Base-by-base conservation (phyloP, 1,140 invertebrate species). In the Drosophila seguyi region DNA sequence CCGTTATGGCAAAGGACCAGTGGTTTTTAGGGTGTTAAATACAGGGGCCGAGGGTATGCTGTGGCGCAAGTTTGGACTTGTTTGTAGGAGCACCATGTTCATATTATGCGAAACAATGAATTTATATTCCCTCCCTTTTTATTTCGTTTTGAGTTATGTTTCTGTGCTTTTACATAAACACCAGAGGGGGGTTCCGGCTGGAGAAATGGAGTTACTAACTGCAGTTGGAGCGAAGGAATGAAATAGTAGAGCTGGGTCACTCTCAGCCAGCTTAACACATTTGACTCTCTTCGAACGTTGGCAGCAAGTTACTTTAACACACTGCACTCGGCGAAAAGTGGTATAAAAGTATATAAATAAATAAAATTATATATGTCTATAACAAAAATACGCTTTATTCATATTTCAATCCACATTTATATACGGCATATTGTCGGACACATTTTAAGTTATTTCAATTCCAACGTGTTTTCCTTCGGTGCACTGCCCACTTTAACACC, bases 101-200 rank as follows among this genome's bases (percentile, higher is more conserved):
- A 90, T 90, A 90, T 85, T 88, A 81, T 81, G 81, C 66, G 66
- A 88, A 88, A 90, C 84, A 88, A 88, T 88, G 81, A 90, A 85
- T 88, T 90, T 85, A 78, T 79, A 88, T 84, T 74, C 47, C 67
- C 61, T 65, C 27, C 41, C 57, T 75, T 31, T 63, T 57, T 58
- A 55, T 77, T 45, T 68, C 13, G 29, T 14, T 36, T 34, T 72
- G 52, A 41, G 72, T 61, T 79, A 72, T 78, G 52, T 78, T 66
- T 52, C 41, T 48, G 48, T 55, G 22, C 56, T 60, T 80, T 62
- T 75, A 79, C 74, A 74, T 80, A 74, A 80, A 80, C 77, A 79
- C 58, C 53, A 62, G 18, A 10, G 34, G 29, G 16, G 22, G 45
- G n/a, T 11, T 29, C 11, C 41, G 6, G 20, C 29, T 20, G 29